Conservation (phyloP, 2,113 vertebrate species). For the Pomatorhinus ruficollis region DNA sequence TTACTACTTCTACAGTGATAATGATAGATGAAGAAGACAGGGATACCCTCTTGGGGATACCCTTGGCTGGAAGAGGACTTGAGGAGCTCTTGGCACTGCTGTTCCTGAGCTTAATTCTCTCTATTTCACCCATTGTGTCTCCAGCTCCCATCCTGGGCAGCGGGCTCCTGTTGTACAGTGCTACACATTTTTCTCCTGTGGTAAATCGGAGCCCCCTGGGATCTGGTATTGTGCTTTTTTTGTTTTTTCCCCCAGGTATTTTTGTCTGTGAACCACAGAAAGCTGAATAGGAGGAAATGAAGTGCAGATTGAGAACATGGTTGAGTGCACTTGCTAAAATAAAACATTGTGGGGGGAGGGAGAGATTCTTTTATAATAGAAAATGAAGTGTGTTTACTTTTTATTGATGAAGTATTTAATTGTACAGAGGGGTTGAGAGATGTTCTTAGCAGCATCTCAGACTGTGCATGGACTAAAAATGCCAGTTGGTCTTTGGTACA, state of each 20-base stretch:
- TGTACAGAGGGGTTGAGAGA: conserved; percentile 3
- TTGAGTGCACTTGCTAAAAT: conserved; percentile 73
- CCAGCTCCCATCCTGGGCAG: background rate
- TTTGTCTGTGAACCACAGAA: conserved; percentile 69
- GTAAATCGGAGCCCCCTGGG: conserved; percentile 55
- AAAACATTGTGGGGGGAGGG: conserved; percentile 34
- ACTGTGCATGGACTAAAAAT: background rate
- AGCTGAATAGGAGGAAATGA: conserved; percentile 74
- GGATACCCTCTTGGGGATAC: background rate
- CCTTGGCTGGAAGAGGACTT: background rate
- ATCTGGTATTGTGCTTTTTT: conserved; percentile 57
- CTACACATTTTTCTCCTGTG: conserved; percentile 35
- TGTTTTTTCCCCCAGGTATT: conserved; percentile 66
- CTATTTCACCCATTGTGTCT: background rate
- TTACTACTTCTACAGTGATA: background rate
- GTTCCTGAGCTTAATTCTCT: background rate
- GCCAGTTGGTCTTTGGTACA: background rate
- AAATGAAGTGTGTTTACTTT: conserved; percentile 66
- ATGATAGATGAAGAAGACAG: background rate
- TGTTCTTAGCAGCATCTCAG: background rate
- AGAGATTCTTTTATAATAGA: conserved; percentile 55
- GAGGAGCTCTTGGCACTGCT: background rate
- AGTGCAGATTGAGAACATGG: conserved; percentile 68
- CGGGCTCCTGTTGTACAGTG: background rate
- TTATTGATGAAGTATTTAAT: conserved; percentile 66